phyloP scores from a whole-genome alignment of 2,113 vertebrate genomes.

The Chionodraco myersi region DNA sequence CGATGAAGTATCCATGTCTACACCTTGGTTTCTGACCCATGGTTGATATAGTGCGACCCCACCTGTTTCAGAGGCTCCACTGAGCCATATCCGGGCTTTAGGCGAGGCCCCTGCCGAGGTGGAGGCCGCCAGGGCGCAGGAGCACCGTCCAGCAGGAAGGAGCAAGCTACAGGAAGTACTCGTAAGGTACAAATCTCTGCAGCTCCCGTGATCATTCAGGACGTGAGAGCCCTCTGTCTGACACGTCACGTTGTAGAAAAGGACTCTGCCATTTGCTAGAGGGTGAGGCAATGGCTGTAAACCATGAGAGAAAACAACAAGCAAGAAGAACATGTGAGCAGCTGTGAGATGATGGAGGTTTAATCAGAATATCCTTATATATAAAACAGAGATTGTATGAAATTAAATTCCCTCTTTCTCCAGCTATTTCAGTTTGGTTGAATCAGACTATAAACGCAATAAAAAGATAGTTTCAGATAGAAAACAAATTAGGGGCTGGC shows the following conservation, averaged over 20 bases:
- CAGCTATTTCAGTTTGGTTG: neutral
- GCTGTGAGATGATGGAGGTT: neutral
- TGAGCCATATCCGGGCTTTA: conserved; percentile 53
- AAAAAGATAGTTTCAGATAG: conserved; percentile 7
- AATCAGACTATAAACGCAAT: conserved; percentile 4
- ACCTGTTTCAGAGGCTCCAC: conserved; percentile 51
- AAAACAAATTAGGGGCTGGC: conserved; percentile 10
- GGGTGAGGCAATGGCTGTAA: conserved; percentile 63
- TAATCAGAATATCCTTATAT: neutral
- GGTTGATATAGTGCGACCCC: neutral
- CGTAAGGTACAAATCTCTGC: conserved; percentile 33
- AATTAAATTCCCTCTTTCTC: neutral
- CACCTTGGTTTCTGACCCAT: too few relatives aligned
- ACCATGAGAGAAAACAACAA: conserved; percentile 3
- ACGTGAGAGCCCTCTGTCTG: conserved; percentile 2
- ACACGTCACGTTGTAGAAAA: conserved; percentile 67
- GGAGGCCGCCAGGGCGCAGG: conserved; percentile 64
- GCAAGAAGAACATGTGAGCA: neutral
- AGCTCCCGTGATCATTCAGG: conserved; percentile 39
- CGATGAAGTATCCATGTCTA: neutral
- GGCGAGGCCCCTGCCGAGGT: conserved; percentile 76
- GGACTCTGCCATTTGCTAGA: conserved; percentile 64
- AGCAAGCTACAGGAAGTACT: conserved; percentile 57
- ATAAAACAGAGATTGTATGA: conserved; percentile 1
- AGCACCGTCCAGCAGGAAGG: conserved; percentile 53